Evolutionary conservation across 2,113 vertebrate genomes (phyloP).

Genomic region (Caranx ignobilis): DNA sequence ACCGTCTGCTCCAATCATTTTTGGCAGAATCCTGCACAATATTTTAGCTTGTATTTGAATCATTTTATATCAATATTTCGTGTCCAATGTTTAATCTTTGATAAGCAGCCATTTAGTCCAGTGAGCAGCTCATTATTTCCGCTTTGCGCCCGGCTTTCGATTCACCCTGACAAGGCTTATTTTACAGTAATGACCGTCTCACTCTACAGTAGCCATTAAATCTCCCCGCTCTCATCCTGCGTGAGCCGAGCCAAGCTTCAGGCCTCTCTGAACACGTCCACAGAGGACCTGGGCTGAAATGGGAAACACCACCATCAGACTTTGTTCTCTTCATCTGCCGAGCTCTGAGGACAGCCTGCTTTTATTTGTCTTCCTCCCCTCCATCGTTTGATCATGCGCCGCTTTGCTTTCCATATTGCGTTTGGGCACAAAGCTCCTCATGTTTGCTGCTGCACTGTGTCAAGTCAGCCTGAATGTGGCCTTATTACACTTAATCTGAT

Average conservation of each 20-base stretch:
- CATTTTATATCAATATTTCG: background rate
- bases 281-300: background rate
- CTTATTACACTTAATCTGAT: too few relatives aligned
- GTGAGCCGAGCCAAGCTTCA: background rate
- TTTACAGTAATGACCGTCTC: conserved; percentile 26
- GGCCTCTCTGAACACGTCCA: background rate
- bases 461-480: too few relatives aligned
- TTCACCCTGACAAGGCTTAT: background rate
- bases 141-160: background rate
- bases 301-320: background rate
- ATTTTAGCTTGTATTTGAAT: background rate
- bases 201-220: background rate
- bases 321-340: background rate
- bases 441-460: background rate
- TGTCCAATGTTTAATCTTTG: conserved; percentile 13
- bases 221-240: background rate
- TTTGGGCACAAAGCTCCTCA: background rate
- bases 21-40: background rate
- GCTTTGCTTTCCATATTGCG: too few relatives aligned
- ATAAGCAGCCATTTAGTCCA: conserved; percentile 23
- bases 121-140: conserved; percentile 40
- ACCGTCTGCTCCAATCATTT: background rate
- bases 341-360: background rate
- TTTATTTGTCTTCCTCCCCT: background rate
- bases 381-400: conserved; percentile 8